A percentile compares a stretch with the other conserved stretches of the same genome.
Evolutionary conservation across 2,888 invertebrate genomes (phyloP).

Genomic region (Meliscaeva auricollis): DNA sequence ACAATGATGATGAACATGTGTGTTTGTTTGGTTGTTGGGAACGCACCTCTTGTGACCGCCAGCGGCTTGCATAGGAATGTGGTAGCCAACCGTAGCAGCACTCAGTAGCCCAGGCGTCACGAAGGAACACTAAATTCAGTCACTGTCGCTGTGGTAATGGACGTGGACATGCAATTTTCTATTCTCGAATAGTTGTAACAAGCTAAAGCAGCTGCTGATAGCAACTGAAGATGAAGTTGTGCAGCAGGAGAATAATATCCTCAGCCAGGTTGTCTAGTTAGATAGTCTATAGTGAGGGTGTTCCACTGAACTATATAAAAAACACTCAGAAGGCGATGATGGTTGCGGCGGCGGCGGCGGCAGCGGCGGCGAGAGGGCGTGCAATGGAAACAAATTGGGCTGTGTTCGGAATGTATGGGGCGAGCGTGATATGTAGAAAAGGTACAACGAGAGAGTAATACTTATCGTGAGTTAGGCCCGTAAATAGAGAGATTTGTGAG

Average conservation of each 20-base stretch:
- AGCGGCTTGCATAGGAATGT: slow-evolving; percentile 65
- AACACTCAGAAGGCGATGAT: neutral
- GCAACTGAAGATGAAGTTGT: slow-evolving; percentile 3
- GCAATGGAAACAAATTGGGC: slow-evolving; percentile 59
- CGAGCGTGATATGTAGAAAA: slow-evolving; percentile 47
- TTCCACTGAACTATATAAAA: slow-evolving; percentile 69
- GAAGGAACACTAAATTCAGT: slow-evolving; percentile 72
- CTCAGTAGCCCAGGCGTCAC: slow-evolving; percentile 53
- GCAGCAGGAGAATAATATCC: neutral
- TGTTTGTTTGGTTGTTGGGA: slow-evolving; percentile 20
- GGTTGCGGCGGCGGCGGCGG: too few species aligned
- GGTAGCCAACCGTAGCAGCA: slow-evolving; percentile 51
- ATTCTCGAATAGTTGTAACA: slow-evolving; percentile 15
- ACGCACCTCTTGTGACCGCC: slow-evolving; percentile 62
- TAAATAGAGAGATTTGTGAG: slow-evolving; percentile 50
- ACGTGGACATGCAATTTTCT: slow-evolving; percentile 65
- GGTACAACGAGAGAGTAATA: slow-evolving; percentile 2
- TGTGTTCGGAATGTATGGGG: slow-evolving; percentile 50
- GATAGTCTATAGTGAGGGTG: slow-evolving; percentile 64
- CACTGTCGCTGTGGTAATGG: slow-evolving; percentile 68
- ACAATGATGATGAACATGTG: slow-evolving; percentile 58
- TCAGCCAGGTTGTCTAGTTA: slow-evolving; percentile 55
- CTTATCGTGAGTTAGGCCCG: slow-evolving; percentile 52
- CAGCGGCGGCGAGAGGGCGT: slow-evolving; percentile 43
- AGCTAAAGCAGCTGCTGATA: neutral